Evolutionary conservation across 1,140 invertebrate genomes (phyloP).

Genomic region (Leucophenga varia): DNA sequence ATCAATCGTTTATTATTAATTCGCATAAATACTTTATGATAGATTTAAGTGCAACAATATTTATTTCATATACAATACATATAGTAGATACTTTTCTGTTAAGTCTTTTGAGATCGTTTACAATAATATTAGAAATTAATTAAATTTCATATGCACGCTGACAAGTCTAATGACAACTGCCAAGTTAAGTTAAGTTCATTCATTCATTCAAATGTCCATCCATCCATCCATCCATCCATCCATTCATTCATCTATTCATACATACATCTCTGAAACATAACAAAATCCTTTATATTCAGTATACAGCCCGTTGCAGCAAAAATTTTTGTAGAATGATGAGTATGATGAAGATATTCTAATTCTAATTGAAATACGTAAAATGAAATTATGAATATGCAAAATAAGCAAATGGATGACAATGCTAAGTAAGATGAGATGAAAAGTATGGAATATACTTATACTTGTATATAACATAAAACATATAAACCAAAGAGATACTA

Average conservation of each 20-base stretch:
- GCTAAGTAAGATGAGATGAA: constrained; percentile 39
- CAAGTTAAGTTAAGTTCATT: not conserved
- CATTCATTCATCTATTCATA: not conserved
- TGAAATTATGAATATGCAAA: constrained; percentile 54
- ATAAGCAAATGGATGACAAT: constrained; percentile 54
- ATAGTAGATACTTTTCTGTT: not conserved
- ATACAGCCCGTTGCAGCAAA: no score
- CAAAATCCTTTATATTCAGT: no score
- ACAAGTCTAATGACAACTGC: not conserved
- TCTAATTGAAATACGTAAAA: constrained; percentile 54
- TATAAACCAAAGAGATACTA: no score
- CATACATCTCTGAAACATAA: no score
- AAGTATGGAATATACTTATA: not conserved
- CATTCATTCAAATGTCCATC: not conserved
- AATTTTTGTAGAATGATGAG: no score
- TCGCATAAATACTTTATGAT: no score
- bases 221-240: not conserved
- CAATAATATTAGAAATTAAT: not conserved
- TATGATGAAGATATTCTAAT: constrained; percentile 35
- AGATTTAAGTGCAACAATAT: no score
- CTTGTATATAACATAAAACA: no score
- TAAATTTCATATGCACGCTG: not conserved
- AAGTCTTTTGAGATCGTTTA: not conserved
- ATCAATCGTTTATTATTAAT: no score
- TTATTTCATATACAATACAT: no score